Percentiles rank a stretch among this genome's conserved stretches.
These are phyloP conservation scores for Tenthredo mesomela DNA, from an alignment of 2,888 invertebrate species.

Conservation along the genomic window DNA sequence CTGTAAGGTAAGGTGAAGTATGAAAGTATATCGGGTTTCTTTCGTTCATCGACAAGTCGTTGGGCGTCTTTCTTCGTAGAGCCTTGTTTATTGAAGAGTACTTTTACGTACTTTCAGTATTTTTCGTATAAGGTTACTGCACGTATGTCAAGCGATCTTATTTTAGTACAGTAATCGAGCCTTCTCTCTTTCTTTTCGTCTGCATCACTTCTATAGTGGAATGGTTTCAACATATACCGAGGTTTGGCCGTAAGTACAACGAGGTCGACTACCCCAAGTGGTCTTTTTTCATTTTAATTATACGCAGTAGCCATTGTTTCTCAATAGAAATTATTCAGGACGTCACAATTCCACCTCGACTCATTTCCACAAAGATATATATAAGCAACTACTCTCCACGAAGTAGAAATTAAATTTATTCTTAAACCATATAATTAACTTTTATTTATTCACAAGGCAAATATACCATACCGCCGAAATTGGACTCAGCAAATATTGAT, in stretches of 20 bases:
- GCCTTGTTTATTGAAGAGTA: constrained; percentile 33
- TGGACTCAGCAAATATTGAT: constrained; percentile 1
- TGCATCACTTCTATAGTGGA: not conserved
- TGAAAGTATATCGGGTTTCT: constrained; percentile 27
- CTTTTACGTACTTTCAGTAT: constrained; percentile 16
- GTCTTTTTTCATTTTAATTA: constrained; percentile 18
- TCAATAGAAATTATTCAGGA: constrained; percentile 17
- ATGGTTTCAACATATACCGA: not conserved
- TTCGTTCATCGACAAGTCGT: not conserved
- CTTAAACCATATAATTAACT: not conserved
- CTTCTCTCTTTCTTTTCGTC: not conserved
- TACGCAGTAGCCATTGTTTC: constrained; percentile 14
- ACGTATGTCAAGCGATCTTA: constrained; percentile 16
- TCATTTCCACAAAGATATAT: constrained; percentile 26
- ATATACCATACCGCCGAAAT: not conserved
- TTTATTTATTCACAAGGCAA: constrained; percentile 5
- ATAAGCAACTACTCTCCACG: not conserved
- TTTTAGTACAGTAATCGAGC: constrained; percentile 4
- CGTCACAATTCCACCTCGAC: not conserved
- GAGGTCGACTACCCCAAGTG: not conserved
- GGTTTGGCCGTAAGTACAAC: not conserved
- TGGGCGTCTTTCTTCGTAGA: not conserved
- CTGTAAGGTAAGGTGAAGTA: not conserved
- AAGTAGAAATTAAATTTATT: not conserved
- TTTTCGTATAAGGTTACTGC: constrained; percentile 25